Conservation (phyloP, 2,113 vertebrate genomes). For the Jacana jacana region DNA sequence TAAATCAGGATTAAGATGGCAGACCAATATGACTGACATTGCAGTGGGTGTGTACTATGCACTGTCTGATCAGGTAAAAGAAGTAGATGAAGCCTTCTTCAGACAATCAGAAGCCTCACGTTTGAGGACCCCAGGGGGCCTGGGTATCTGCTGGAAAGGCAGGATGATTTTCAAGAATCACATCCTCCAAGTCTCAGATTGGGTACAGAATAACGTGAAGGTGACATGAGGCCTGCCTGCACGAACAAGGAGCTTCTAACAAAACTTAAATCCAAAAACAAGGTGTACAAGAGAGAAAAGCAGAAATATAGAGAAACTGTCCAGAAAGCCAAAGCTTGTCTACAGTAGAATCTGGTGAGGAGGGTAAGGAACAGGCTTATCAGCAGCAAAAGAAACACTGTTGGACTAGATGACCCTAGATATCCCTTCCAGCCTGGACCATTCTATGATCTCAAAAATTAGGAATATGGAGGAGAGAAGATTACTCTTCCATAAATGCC, state of each 20-base stretch:
- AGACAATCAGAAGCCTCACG: background rate
- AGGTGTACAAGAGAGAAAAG: background rate
- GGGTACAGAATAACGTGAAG: background rate
- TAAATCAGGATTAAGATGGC: background rate
- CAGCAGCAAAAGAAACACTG: background rate
- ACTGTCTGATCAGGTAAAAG: background rate
- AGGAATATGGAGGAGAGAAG: too few species aligned
- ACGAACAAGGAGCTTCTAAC: background rate
- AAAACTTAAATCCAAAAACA: background rate
- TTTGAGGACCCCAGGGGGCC: background rate
- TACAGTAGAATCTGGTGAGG: background rate
- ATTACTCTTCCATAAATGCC: too few species aligned
- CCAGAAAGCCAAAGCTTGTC: background rate
- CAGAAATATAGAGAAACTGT: background rate
- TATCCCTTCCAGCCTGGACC: too few species aligned
- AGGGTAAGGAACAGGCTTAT: background rate
- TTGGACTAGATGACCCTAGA: too few species aligned
- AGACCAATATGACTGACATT: rapidly evolving
- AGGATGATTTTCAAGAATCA: background rate
- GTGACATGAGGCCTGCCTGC: background rate
- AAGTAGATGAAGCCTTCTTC: background rate
- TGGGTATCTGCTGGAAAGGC: background rate
- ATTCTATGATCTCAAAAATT: too few species aligned
- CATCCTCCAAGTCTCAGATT: background rate
- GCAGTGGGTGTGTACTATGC: background rate